A percentile compares a stretch with the other conserved stretches of the same genome.
Conservation (phyloP, 2,113 vertebrate genomes). For the Ptilonorhynchus violaceus region DNA sequence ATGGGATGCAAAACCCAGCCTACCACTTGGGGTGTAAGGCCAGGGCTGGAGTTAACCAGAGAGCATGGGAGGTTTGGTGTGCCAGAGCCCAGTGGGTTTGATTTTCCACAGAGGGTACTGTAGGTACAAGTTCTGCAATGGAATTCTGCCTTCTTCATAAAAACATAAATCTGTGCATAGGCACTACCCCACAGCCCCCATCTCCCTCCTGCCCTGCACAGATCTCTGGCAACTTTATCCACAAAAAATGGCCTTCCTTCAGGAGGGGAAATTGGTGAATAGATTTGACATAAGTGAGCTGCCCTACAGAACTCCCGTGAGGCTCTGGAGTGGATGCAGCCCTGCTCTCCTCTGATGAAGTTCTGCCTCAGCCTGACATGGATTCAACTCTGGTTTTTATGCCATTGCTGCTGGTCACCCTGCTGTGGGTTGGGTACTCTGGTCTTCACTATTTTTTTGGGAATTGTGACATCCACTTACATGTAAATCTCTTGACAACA, state of each 20-base stretch:
- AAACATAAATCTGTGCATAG: too few species aligned
- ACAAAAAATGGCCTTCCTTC: not conserved
- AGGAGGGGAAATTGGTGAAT: not conserved
- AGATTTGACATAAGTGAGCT: not conserved
- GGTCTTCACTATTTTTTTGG: not conserved
- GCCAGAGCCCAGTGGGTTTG: not conserved
- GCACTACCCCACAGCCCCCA: not conserved
- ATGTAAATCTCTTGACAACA: not conserved
- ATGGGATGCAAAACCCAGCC: not conserved
- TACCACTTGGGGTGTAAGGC: not conserved
- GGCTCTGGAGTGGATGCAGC: not conserved
- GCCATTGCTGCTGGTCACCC: not conserved
- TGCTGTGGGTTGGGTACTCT: not conserved
- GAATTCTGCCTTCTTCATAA: not conserved
- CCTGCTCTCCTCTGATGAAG: not conserved
- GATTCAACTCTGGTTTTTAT: rapidly evolving
- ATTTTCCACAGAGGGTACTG: not conserved
- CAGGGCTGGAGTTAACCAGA: not conserved
- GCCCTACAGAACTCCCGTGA: not conserved
- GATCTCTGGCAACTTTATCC: not conserved
- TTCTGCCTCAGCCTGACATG: not conserved
- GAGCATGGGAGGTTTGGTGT: not conserved
- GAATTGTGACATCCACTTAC: not conserved
- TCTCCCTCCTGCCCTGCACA: not conserved
- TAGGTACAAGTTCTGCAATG: not conserved